A percentile compares a stretch with the other conserved stretches of the same genome.
These are phyloP conservation scores for Rhinolophus ferrumequinum DNA, from an alignment of 2,113 vertebrate species.

Conservation along the genomic window DNA sequence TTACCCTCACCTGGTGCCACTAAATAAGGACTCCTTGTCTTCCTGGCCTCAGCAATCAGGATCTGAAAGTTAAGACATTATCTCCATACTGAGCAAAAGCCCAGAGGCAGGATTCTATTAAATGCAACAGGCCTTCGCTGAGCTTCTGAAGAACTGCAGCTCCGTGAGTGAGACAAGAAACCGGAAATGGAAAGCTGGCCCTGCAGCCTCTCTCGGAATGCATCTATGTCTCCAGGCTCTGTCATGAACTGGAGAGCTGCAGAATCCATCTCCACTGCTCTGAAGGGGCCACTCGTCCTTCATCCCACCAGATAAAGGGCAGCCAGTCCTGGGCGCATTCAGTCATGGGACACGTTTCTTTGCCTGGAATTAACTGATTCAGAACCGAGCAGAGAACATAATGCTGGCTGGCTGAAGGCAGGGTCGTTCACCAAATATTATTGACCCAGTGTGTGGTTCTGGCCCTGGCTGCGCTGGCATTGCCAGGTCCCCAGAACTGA, in stretches of 20 bases:
- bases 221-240: not conserved
- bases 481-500: not conserved
- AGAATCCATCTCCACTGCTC: not conserved
- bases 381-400: not conserved
- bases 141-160: not conserved
- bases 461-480: not conserved
- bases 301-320: not conserved
- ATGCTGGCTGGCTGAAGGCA: not conserved
- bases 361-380: not conserved
- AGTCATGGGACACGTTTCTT: not conserved
- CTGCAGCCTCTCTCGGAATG: not conserved
- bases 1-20: not conserved
- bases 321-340: not conserved
- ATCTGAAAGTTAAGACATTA: not conserved
- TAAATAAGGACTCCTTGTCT: not conserved
- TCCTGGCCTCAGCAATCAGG: not conserved
- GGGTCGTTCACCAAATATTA: too few relatives aligned
- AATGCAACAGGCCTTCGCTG: not conserved
- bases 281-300: not conserved
- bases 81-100: not conserved
- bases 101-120: not conserved
- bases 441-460: not conserved
- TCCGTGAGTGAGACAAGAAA: not conserved
- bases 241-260: not conserved
- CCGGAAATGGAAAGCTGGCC: not conserved